phyloP scores from a whole-genome alignment of 2,888 invertebrate species.

The Chromoteleia sp. region DNA sequence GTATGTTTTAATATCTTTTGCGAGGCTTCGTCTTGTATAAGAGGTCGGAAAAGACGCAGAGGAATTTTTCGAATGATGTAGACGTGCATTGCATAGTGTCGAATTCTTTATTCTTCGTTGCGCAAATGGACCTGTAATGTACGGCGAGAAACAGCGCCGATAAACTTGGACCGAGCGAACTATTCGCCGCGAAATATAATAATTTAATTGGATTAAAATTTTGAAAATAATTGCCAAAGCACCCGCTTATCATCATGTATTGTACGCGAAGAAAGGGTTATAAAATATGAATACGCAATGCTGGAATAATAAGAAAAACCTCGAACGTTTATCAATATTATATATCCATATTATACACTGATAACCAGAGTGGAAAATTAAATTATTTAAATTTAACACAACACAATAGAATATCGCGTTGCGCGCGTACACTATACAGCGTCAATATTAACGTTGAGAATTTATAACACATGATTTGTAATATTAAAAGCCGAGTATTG shows the following conservation, averaged over 20 bases:
- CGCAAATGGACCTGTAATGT: constrained; percentile 23
- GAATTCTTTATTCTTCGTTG: constrained; percentile 9
- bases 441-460: neutral
- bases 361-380: neutral
- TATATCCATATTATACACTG: neutral
- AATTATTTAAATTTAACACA: neutral
- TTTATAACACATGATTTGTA: neutral
- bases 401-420: constrained; percentile 1
- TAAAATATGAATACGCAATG: no score
- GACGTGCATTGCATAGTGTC: constrained; percentile 30
- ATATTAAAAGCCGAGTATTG: neutral
- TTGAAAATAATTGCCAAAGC: no score
- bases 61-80: constrained; percentile 43
- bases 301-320: neutral
- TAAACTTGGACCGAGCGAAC: no score
- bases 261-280: no score
- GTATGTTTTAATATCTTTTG: constrained; percentile 59
- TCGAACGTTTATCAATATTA: neutral
- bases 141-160: neutral
- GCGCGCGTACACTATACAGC: neutral
- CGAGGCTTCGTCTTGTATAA: constrained; percentile 40
- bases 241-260: no score
- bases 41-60: constrained; percentile 37
- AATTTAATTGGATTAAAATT: no score
- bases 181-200: no score